Percentiles rank a stretch among this genome's conserved stretches.
Conservation (phyloP, 2,113 vertebrate species). For the Mustelus asterias region DNA sequence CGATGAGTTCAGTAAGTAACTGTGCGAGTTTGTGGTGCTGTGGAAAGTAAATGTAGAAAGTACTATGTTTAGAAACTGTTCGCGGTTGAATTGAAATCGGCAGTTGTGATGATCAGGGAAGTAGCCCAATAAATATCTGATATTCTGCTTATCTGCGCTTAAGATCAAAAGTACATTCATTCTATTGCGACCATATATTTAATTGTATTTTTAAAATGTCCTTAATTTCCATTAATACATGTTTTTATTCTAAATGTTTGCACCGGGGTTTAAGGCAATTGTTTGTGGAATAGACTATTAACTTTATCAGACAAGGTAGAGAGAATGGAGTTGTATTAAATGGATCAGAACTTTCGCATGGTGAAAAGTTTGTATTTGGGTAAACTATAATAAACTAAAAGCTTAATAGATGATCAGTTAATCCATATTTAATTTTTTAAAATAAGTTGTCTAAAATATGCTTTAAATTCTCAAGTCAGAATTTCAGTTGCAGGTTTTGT, state of each 20-base stretch:
- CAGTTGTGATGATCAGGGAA: background rate
- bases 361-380: background rate
- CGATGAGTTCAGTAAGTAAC: background rate
- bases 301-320: background rate
- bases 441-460: background rate
- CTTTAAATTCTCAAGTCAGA: constrained; percentile 1
- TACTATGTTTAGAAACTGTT: background rate
- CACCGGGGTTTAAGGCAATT: background rate
- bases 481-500: background rate
- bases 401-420: background rate
- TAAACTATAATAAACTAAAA: background rate
- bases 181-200: background rate
- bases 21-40: background rate
- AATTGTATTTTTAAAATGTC: background rate
- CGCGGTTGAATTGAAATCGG: background rate
- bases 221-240: background rate
- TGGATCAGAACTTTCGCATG: background rate
- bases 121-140: background rate
- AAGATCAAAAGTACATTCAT: background rate
- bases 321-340: background rate
- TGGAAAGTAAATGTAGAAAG: background rate
- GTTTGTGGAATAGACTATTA: background rate
- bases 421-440: background rate
- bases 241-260: background rate
- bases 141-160: too few relatives aligned